Evolutionary conservation across 2,888 invertebrate genomes (phyloP).

Genomic region (Pseudococcus longispinus): DNA sequence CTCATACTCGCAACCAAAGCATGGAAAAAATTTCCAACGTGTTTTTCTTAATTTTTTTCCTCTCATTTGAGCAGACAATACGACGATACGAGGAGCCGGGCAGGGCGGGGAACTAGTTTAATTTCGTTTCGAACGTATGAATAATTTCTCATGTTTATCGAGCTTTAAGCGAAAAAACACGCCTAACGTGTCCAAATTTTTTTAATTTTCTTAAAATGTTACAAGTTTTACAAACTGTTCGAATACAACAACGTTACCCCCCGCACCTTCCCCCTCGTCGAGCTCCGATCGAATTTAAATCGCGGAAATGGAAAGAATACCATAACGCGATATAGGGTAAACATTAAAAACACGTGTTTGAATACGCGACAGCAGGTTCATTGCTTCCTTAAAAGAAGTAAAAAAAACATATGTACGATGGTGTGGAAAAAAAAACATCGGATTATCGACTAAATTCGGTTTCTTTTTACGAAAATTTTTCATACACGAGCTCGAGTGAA

Average conservation of each 20-base stretch:
- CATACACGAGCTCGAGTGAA: background rate
- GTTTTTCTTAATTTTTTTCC: slow-evolving; percentile 25
- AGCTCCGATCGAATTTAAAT: background rate
- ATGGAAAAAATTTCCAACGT: background rate
- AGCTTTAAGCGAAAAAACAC: background rate
- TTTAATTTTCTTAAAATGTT: slow-evolving; percentile 16
- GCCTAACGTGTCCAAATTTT: background rate
- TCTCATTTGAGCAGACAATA: background rate
- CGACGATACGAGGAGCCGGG: background rate
- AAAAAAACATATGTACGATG: background rate
- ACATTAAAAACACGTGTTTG: slow-evolving; percentile 35
- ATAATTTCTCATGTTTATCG: background rate
- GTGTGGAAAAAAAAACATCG: background rate
- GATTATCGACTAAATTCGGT: background rate
- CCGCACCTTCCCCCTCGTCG: background rate
- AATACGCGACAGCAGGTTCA: slow-evolving; percentile 2
- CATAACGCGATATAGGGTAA: background rate
- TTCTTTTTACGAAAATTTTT: background rate
- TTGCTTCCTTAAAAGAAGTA: background rate
- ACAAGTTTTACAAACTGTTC: background rate
- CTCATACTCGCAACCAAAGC: background rate
- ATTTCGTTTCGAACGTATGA: background rate
- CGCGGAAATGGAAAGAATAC: background rate
- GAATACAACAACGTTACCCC: background rate
- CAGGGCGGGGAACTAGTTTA: background rate